Percentiles rank a stretch among this genome's conserved stretches.
phyloP scores from a whole-genome alignment of 2,888 invertebrate genomes.

The Strigamia crassipes region DNA sequence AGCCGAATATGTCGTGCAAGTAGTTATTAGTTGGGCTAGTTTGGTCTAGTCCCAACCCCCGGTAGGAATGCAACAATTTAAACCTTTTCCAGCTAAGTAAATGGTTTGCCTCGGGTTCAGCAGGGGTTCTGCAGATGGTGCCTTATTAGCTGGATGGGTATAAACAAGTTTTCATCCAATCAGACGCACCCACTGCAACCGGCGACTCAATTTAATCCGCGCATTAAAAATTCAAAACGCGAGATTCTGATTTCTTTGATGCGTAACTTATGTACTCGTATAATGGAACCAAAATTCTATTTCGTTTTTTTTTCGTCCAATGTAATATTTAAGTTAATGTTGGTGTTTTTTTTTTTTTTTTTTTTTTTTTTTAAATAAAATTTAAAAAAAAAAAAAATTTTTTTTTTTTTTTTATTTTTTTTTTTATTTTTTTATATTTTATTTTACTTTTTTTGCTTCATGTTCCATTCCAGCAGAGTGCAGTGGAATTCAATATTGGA shows the following conservation, averaged over 20 bases:
- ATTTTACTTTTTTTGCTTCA: conserved; percentile 19
- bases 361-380: too few species aligned
- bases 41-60: neutral
- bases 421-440: too few species aligned
- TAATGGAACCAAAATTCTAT: neutral
- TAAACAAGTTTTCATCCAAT: too few species aligned
- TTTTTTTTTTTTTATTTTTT: neutral
- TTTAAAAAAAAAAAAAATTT: too few species aligned
- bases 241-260: neutral
- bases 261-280: neutral
- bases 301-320: neutral
- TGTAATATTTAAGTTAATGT: conserved; percentile 8
- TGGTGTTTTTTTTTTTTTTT: neutral
- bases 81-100: neutral
- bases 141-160: too few species aligned
- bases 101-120: neutral
- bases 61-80: neutral
- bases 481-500: conserved; percentile 37
- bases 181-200: neutral
- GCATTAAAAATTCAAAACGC: neutral
- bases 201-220: neutral
- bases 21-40: neutral
- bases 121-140: neutral
- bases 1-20: neutral
- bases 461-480: conserved; percentile 33